These are phyloP conservation scores for Rotaria socialis DNA, from an alignment of 2,888 invertebrate genomes.

Conservation along the genomic window DNA sequence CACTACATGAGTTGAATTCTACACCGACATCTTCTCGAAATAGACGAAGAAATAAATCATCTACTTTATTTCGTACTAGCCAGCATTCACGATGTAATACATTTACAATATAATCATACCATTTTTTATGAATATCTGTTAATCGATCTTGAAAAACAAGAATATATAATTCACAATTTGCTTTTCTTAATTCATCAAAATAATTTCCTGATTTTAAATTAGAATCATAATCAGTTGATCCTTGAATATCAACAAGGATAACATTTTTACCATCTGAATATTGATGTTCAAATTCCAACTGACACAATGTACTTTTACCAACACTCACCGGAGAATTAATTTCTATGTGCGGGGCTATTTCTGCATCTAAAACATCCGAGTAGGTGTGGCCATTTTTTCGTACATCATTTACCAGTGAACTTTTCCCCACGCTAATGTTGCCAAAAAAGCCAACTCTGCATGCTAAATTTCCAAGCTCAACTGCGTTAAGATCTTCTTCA, in stretches of 20 bases:
- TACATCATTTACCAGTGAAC: neutral
- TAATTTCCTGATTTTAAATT: neutral
- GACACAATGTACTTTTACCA: neutral
- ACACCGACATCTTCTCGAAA: neutral
- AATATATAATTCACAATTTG: neutral
- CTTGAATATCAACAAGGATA: constrained; percentile 4
- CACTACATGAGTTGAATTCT: neutral
- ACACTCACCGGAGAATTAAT: neutral
- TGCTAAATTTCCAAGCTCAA: neutral
- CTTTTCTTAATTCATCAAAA: neutral
- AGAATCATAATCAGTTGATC: neutral
- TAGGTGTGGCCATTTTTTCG: neutral
- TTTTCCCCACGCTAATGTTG: neutral
- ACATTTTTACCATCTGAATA: neutral
- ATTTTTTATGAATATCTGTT: neutral
- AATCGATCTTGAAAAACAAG: neutral
- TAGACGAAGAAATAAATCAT: neutral
- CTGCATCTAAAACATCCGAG: neutral
- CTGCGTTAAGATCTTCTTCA: neutral
- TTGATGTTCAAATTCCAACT: neutral
- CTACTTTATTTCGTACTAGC: neutral
- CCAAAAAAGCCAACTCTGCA: neutral
- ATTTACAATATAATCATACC: neutral
- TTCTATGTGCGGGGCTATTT: neutral
- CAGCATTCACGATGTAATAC: neutral